These are phyloP conservation scores for Cervus canadensis DNA, from an alignment of 2,113 vertebrate species.

Conservation along the genomic window DNA sequence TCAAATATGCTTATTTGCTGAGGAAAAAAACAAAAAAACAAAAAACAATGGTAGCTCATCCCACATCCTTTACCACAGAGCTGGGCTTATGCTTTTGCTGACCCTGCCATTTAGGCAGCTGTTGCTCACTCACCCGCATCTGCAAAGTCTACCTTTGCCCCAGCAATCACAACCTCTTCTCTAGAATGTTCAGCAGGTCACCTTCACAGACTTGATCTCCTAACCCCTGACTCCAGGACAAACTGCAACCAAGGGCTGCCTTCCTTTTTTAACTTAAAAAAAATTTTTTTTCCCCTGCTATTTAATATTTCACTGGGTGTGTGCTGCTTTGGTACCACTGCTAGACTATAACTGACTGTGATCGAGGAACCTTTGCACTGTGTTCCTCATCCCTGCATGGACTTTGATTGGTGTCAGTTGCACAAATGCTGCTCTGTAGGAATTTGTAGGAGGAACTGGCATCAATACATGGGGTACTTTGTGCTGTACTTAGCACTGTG, in stretches of 20 bases:
- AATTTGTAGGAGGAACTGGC: not conserved
- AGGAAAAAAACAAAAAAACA: not conserved
- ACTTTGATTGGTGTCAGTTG: not conserved
- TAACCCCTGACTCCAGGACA: not conserved
- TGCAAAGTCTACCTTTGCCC: not conserved
- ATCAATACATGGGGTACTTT: fast-evolving
- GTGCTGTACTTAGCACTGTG: not conserved
- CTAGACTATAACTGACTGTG: not conserved
- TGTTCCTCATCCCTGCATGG: not conserved
- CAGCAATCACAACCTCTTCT: not conserved
- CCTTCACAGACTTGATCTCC: not conserved
- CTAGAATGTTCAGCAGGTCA: not conserved
- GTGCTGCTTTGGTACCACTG: not conserved
- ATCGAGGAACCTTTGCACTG: not conserved
- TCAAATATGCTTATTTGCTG: not conserved
- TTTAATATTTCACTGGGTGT: not conserved
- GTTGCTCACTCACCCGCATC: not conserved
- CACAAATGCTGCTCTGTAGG: not conserved
- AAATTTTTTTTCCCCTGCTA: not conserved
- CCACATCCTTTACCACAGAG: not conserved
- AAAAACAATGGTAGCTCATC: not conserved
- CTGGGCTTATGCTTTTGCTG: not conserved
- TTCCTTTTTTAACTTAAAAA: not conserved
- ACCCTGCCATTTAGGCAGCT: not conserved
- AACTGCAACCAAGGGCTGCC: not conserved